Evolutionary conservation across 2,797 vertebrate genomes (phyloP).

Genomic region (Malacoraja senta): DNA sequence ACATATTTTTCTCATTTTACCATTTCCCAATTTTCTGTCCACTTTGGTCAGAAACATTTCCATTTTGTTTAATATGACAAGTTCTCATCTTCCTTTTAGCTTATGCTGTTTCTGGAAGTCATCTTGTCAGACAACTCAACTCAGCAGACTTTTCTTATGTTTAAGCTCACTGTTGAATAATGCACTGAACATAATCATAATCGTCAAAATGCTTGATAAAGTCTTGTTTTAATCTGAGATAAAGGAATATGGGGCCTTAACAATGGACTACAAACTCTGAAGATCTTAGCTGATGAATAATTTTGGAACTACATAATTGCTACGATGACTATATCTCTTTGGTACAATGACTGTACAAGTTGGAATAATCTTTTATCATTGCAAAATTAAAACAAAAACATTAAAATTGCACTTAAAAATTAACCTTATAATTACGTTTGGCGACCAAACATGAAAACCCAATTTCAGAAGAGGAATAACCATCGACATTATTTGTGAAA

Average conservation of each 20-base stretch:
- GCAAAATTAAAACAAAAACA: not conserved
- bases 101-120: not conserved
- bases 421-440: not conserved
- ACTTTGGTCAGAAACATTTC: not conserved
- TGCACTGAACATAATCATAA: conserved; percentile 16
- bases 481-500: not conserved
- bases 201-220: not conserved
- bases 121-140: not conserved
- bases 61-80: not conserved
- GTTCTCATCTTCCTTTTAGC: not conserved
- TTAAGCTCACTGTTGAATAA: not conserved
- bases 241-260: not conserved
- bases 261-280: not conserved
- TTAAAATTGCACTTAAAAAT: not conserved
- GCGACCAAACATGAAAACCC: not conserved
- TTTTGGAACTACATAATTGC: not conserved
- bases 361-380: not conserved
- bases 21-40: not conserved
- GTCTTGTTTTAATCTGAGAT: not conserved
- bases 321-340: not conserved
- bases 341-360: not conserved
- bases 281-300: not conserved
- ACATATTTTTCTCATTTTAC: not conserved
- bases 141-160: not conserved
- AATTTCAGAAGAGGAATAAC: conserved; percentile 12